A percentile compares a stretch with the other conserved stretches of the same genome.
Conservation (phyloP, 2,113 vertebrate species). For the Clarias gariepinus region DNA sequence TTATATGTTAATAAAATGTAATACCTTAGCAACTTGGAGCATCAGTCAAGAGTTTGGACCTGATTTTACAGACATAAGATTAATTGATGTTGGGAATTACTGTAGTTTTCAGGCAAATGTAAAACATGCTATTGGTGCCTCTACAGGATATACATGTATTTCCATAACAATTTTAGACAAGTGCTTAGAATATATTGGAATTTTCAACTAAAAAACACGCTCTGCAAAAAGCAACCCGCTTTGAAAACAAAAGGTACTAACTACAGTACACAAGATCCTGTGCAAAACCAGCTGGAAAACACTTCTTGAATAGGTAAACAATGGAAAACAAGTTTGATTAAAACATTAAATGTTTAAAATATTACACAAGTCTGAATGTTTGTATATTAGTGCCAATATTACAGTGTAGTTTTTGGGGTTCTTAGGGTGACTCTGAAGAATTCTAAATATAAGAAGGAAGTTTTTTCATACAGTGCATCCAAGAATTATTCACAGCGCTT, state of each 20-base stretch:
- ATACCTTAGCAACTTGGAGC: not conserved
- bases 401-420: not conserved
- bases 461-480: no score
- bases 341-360: not conserved
- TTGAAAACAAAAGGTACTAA: not conserved
- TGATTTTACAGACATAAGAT: not conserved
- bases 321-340: not conserved
- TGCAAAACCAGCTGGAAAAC: not conserved
- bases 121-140: not conserved
- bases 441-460: no score
- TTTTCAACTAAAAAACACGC: not conserved
- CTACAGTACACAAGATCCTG: not conserved
- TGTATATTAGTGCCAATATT: not conserved
- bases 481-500: no score
- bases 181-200: not conserved
- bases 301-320: not conserved
- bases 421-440: not conserved
- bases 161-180: not conserved
- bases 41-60: constrained; percentile 1
- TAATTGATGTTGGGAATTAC: not conserved
- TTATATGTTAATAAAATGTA: not conserved
- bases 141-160: not conserved
- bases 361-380: not conserved
- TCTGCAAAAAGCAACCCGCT: not conserved
- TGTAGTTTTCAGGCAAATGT: not conserved